Conservation (phyloP, 2,888 invertebrate genomes). For the Gandaritis pyraliata region DNA sequence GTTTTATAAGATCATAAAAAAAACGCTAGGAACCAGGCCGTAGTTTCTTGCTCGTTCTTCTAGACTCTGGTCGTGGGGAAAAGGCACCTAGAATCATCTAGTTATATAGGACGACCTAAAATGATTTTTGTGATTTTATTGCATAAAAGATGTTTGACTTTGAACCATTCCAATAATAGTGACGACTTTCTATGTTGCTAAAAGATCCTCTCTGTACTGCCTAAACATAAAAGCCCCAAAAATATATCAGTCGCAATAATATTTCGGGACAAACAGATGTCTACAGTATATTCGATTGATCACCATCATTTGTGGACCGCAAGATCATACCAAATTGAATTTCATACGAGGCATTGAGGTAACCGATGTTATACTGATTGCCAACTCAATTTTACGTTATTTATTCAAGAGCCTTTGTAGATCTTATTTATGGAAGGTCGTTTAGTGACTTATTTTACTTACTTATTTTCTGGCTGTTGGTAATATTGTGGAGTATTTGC, state of each 20-base stretch:
- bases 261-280: constrained; percentile 7
- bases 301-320: constrained; percentile 18
- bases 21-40: too few species aligned
- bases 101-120: too few species aligned
- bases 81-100: too few species aligned
- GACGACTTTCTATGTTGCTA: too few species aligned
- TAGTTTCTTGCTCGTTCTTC: too few species aligned
- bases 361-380: constrained; percentile 29
- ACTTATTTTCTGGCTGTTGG: neutral
- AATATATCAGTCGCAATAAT: constrained; percentile 6
- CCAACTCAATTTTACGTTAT: constrained; percentile 8
- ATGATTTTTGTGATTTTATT: too few species aligned
- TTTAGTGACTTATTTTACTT: neutral
- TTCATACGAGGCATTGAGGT: constrained; percentile 12
- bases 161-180: too few species aligned
- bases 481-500: neutral
- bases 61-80: too few species aligned
- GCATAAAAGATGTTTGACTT: too few species aligned
- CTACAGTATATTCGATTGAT: constrained; percentile 23
- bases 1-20: too few species aligned
- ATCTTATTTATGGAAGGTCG: constrained; percentile 1
- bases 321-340: constrained; percentile 23
- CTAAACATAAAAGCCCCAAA: neutral
- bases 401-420: constrained; percentile 10
- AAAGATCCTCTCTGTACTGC: too few species aligned